Percentiles rank a stretch among this genome's conserved stretches.
Evolutionary conservation across 2,888 invertebrate species (phyloP).

Genomic region (Dioctria rufipes): DNA sequence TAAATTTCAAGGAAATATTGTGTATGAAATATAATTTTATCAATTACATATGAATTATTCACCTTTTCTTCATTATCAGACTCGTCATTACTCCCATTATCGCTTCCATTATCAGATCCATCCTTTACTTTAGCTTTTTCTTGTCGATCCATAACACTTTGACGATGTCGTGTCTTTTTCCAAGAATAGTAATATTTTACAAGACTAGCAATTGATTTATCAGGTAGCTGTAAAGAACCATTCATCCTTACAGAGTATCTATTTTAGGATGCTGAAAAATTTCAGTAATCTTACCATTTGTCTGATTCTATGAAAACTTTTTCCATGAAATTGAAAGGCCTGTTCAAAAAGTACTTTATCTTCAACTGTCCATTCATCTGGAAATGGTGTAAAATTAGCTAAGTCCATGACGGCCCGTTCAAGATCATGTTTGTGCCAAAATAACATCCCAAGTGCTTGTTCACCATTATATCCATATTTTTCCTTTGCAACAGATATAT

Average conservation of each 20-base stretch:
- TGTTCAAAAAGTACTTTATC: constrained; percentile 98
- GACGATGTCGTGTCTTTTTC: constrained; percentile 95
- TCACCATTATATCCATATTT: constrained; percentile 98
- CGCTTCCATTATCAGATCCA: constrained; percentile 85
- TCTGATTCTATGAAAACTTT: constrained; percentile 96
- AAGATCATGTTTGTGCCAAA: constrained; percentile 98
- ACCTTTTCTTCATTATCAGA: constrained; percentile 94
- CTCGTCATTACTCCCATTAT: constrained; percentile 87
- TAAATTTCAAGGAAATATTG: background rate
- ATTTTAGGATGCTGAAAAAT: constrained; percentile 35
- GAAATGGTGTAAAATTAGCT: constrained; percentile 97
- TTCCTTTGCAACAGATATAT: constrained; percentile 93
- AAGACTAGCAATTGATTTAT: constrained; percentile 95
- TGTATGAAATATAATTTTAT: constrained; percentile 14
- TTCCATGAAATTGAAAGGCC: constrained; percentile 98
- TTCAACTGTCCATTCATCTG: constrained; percentile 98
- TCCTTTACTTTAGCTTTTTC: constrained; percentile 73
- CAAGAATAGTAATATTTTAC: constrained; percentile 99
- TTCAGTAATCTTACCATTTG: constrained; percentile 84
- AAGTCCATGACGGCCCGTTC: constrained; percentile 93
- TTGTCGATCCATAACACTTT: constrained; percentile 94
- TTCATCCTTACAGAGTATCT: background rate
- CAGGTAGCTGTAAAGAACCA: constrained; percentile 83
- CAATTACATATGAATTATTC: constrained; percentile 19
- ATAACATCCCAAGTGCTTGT: constrained; percentile 97